Base-by-base conservation (phyloP, 2,113 vertebrate genomes). In the Oryzias melastigma region DNA sequence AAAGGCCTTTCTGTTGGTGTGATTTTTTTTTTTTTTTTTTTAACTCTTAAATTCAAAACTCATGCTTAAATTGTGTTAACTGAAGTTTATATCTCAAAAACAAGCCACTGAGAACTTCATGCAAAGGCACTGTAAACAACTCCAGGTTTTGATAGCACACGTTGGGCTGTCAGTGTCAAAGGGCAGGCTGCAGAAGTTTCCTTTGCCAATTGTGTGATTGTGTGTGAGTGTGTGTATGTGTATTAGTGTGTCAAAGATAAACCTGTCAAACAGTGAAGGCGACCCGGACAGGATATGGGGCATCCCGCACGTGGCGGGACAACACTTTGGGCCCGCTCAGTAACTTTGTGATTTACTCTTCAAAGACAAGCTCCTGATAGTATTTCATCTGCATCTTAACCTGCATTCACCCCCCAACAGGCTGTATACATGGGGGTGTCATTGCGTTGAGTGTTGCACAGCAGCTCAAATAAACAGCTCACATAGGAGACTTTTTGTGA, bases 181-280 rank as follows among this genome's bases (percentile, higher is more conserved):
- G 88, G 86, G 56, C 65, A 87, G 69, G 54, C 65, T 76, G 67
- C 85, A 81, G 81, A 90, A 68, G 78, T 89, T 92, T 91, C 85
- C 85, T 78, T 85, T 89, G 78, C 78, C 77, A 83, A 81, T 84
- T 72, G 78, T 68, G 46, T 66, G 15, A 19, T 40, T 22, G 46
- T n/a, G 7, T 24, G 71, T 65, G 71, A 54, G 57, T 77, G 71
- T 58, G 63, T 57, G 61, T 51, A 18, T 60, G 43, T 40, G 52
- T 46, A 43, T 67, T 52, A 51, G 77, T 65, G 46, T 46, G 65
- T 7, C 72, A 27, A 14, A 82, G 85, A 89, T 90, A 86, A 87
- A 83, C 77, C 71, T 88, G 87, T 92, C 91, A 92, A 84, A 91
- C 89, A 83, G 80, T 78, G 68, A 66, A 80, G 80, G 65, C 84